These are phyloP conservation scores for Drosophila carrolli DNA, from an alignment of 1,140 invertebrate species.

Conservation along the genomic window DNA sequence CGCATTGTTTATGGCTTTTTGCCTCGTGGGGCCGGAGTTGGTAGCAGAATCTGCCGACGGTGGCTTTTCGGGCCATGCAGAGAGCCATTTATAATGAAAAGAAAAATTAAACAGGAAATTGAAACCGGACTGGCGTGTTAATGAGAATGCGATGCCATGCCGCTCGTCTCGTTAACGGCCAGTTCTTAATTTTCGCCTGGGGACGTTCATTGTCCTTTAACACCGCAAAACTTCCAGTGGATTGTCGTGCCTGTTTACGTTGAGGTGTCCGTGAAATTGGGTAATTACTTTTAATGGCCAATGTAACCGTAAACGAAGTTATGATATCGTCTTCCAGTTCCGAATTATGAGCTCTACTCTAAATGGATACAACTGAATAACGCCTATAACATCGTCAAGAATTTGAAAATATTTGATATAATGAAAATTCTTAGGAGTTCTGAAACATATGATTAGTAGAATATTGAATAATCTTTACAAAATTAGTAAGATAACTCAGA, in stretches of 20 bases:
- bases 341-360: constrained; percentile 5
- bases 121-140: constrained; percentile 74
- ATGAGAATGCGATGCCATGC: constrained; percentile 61
- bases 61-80: constrained; percentile 6
- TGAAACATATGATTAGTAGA: too few relatives aligned
- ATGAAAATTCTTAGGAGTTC: too few relatives aligned
- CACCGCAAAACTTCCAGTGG: constrained; percentile 16
- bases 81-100: constrained; percentile 72
- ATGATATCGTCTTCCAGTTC: constrained; percentile 22
- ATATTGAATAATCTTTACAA: too few relatives aligned
- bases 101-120: constrained; percentile 75
- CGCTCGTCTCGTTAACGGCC: constrained; percentile 48
- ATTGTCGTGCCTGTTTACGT: constrained; percentile 44
- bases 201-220: constrained; percentile 20
- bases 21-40: constrained; percentile 23
- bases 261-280: constrained; percentile 47
- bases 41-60: neutral
- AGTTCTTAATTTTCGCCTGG: constrained; percentile 54
- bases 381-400: too few relatives aligned
- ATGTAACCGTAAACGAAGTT: constrained; percentile 37
- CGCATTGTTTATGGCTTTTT: constrained; percentile 67
- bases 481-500: too few relatives aligned
- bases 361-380: neutral
- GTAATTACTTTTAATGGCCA: constrained; percentile 54
- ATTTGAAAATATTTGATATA: too few relatives aligned